Evolutionary conservation across 2,888 invertebrate species (phyloP), one percentile per base, ranked within the genome.

Genomic region (Sericinus montela): DNA sequence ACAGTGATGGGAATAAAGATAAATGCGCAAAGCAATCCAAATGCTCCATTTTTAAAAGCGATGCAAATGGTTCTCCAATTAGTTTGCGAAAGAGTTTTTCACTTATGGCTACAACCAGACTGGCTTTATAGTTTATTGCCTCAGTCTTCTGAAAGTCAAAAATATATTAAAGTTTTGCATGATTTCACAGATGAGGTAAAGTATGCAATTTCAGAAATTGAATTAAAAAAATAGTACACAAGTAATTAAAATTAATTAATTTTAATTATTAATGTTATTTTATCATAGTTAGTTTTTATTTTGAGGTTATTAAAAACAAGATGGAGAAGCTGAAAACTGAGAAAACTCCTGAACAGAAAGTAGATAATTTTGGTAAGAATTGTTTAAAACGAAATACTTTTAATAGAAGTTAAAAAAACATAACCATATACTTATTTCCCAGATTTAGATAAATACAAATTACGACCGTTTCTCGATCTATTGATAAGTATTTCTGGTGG

Each of bases 161-260:
- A 81, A 28, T 84, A 83, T 57, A 53, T 93, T 3, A 68, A 83
- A 37, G 71, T 87, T n/a, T 75, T 94, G 59, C 93, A 94, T 57
- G 67, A 65, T 3, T 93, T 94, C 60, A 92, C 83, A 13, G 75
- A 89, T 56, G 61, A 83, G 55, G 90, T 90, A 64, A n/a, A n/a
- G n/a, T n/a, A n/a, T n/a, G n/a, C n/a, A n/a, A n/a, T n/a, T 8
- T 8, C 25, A 6, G 8, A 25, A 25, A 8, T 10, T 2, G 9
- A 9, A 8, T 10, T 6, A 3, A n/a, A n/a, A n/a, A n/a, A n/a
- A n/a, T n/a, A n/a, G n/a, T n/a, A n/a, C n/a, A n/a, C n/a, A n/a
- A n/a, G n/a, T n/a, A n/a, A n/a, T n/a, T n/a, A n/a, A n/a, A n/a
- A 1, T 9, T 28, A 28, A 10, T 3, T 8, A 2, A 9, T 28